These are phyloP conservation scores for Botia almorhae DNA, from an alignment of 2,797 vertebrate genomes.

Conservation along the genomic window DNA sequence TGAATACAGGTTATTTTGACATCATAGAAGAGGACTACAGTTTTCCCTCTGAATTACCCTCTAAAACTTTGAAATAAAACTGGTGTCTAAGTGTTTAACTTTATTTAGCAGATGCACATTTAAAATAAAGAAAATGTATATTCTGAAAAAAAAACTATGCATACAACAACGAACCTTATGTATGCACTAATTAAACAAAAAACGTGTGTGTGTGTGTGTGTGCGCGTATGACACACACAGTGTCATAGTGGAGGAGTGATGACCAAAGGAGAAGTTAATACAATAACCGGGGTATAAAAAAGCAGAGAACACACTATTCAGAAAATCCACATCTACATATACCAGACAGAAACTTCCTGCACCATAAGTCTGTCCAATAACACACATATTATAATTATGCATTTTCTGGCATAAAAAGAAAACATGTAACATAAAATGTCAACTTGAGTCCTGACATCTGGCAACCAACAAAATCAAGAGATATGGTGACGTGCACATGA, in stretches of 20 bases:
- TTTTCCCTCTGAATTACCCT: background rate
- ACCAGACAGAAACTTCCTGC: background rate
- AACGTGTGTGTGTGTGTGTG: too few species aligned
- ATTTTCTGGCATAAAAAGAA: background rate
- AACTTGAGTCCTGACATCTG: background rate
- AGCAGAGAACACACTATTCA: background rate
- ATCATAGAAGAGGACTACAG: background rate
- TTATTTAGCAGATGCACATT: background rate
- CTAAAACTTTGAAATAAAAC: background rate
- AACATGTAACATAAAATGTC: background rate
- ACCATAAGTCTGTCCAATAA: background rate
- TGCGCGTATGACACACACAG: background rate
- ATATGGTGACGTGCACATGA: background rate
- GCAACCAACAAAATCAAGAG: background rate
- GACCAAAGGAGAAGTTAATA: background rate
- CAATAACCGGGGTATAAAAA: background rate
- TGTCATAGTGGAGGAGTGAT: background rate
- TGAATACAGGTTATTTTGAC: background rate
- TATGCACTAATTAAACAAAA: too few species aligned
- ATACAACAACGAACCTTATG: too few species aligned
- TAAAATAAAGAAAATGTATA: too few species aligned
- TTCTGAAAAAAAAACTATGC: too few species aligned
- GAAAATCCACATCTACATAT: background rate
- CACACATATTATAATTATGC: background rate
- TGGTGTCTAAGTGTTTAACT: too few species aligned